Conservation (phyloP, 2,113 vertebrate genomes). For the Notarius quadriscutis region DNA sequence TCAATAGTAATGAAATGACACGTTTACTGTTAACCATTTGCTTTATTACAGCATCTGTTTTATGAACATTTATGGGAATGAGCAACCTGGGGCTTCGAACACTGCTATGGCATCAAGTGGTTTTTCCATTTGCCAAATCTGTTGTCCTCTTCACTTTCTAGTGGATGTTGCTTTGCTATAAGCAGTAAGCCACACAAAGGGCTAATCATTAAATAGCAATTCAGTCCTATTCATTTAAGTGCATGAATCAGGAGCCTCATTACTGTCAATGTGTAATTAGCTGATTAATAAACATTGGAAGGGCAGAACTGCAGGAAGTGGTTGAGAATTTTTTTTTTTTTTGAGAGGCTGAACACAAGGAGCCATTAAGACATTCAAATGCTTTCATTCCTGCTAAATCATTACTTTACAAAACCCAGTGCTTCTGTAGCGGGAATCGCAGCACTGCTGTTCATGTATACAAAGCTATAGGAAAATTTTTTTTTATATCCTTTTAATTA, state of each 20-base stretch:
- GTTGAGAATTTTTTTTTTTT: constrained; percentile 76
- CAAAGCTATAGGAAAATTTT: background rate
- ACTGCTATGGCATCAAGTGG: constrained; percentile 11
- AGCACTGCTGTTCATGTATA: background rate
- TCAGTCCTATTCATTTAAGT: constrained; percentile 77
- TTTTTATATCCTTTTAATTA: background rate
- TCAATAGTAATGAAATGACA: background rate
- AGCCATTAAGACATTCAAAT: constrained; percentile 72
- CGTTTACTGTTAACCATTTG: constrained; percentile 11
- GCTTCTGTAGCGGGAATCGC: constrained; percentile 45
- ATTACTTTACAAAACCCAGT: constrained; percentile 65
- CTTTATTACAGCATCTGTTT: constrained; percentile 5
- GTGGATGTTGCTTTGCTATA: constrained; percentile 56
- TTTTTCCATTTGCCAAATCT: constrained; percentile 7
- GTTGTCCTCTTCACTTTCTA: constrained; percentile 22
- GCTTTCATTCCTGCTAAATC: constrained; percentile 66
- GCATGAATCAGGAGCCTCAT: constrained; percentile 78
- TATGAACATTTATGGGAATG: constrained; percentile 14
- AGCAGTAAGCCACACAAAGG: constrained; percentile 63
- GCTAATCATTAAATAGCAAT: constrained; percentile 79
- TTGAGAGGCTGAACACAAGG: constrained; percentile 72
- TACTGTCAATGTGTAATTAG: constrained; percentile 82
- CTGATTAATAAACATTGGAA: constrained; percentile 80
- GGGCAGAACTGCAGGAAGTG: constrained; percentile 65
- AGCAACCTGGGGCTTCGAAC: constrained; percentile 15